Evolutionary conservation across 2,113 vertebrate species (phyloP), one percentile per base, ranked within the genome.

Genomic region (Callaeas wilsoni): DNA sequence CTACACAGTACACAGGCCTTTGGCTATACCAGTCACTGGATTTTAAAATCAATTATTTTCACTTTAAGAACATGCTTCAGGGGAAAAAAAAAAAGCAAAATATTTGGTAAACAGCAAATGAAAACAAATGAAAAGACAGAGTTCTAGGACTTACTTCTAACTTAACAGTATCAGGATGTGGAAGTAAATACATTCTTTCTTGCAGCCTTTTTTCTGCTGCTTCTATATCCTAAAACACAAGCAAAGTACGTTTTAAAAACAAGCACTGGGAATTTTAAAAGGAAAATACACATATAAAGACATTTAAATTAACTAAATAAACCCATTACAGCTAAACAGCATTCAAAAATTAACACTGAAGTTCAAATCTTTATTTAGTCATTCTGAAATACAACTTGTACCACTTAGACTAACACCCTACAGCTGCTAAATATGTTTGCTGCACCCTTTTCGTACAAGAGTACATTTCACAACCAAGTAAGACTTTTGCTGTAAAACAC

Each of bases 61-160:
- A 96, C 96, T 96, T 96, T 89, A 95, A 92, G 69, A 96, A 87
- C 93, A 96, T 23, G 96, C 95, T 92, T 92, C 41, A 5, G 80
- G 84, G 32, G 0, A 11, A 7, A 63, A 53, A 6, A 84, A 80
- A 74, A 84, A 88, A 18, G 33, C 73, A 93, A 94, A 96, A 68
- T 94, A 96, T 89, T 88, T 89, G 81, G 74, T 95, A 95, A 95
- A 96, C 77, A 96, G 83, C 22, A 94, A 92, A 83, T 49, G 26
- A 81, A 97, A 92, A 92, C 20, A 94, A 89, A 80, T 46, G 26
- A 76, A 96, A 92, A 92, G 32, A 88, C 73, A 80, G 62, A 91
- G 59, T 94, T 89, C 80, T 62, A 90, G 83, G 60, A 93, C 98
- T 97, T 97, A 99, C 99, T 98, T 99, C 97, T 64, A 99, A 98